A percentile compares a stretch with the other conserved stretches of the same genome.
Evolutionary conservation across 1,140 invertebrate genomes (phyloP).

Genomic region (Scaptomyza graminum): DNA sequence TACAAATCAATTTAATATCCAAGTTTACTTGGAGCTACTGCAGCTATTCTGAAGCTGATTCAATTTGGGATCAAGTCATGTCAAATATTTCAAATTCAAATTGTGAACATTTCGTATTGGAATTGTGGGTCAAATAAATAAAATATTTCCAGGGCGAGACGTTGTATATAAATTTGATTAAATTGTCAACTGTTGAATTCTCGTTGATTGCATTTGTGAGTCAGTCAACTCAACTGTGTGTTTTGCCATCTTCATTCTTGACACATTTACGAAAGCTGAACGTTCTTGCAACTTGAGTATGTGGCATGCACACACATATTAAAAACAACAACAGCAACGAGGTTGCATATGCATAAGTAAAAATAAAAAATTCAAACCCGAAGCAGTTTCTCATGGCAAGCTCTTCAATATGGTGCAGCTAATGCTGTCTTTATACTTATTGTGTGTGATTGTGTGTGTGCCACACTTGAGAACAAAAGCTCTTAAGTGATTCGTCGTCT

Average conservation of each 20-base stretch:
- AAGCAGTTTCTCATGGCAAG: slow-evolving; percentile 30
- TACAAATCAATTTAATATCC: not conserved
- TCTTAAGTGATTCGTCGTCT: slow-evolving; percentile 42
- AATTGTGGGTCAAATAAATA: slow-evolving; percentile 31
- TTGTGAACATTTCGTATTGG: not conserved
- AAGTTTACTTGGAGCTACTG: not conserved
- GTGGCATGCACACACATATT: slow-evolving; percentile 2
- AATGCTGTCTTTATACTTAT: slow-evolving; percentile 15
- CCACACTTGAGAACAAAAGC: slow-evolving; percentile 62
- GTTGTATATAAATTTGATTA: slow-evolving; percentile 55
- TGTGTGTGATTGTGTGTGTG: not conserved
- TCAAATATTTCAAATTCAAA: slow-evolving; percentile 12
- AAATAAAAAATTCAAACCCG: slow-evolving; percentile 33
- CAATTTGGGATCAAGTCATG: slow-evolving; percentile 4
- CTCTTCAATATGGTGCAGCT: slow-evolving; percentile 21
- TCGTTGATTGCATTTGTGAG: slow-evolving; percentile 66
- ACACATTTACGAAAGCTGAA: slow-evolving; percentile 25
- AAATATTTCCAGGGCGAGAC: slow-evolving; percentile 39
- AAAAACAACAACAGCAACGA: slow-evolving; percentile 2
- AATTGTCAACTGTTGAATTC: slow-evolving; percentile 57
- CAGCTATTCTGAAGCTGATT: not conserved
- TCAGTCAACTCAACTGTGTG: slow-evolving; percentile 16
- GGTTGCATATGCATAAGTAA: slow-evolving; percentile 11
- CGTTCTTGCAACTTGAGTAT: slow-evolving; percentile 23
- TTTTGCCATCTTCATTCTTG: slow-evolving; percentile 34